These are phyloP conservation scores for Drosophila phalerata DNA, from an alignment of 2,888 invertebrate genomes.

Conservation along the genomic window DNA sequence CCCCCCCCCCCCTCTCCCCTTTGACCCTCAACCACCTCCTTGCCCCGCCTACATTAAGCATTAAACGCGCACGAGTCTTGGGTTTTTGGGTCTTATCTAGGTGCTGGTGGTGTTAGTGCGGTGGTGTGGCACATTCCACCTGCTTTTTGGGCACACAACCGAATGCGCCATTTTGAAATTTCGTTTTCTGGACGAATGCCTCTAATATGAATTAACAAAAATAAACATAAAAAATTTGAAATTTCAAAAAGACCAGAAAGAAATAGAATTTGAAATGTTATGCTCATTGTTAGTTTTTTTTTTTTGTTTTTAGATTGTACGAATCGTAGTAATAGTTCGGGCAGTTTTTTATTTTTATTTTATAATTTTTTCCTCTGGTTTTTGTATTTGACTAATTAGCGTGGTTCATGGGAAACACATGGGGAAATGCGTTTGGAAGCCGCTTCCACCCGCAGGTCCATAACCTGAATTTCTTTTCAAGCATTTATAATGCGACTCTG, in stretches of 20 bases:
- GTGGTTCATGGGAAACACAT: slow-evolving; percentile 73
- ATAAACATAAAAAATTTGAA: slow-evolving; percentile 41
- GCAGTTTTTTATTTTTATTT: slow-evolving; percentile 25
- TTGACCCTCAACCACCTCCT: neutral
- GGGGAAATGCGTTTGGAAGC: slow-evolving; percentile 54
- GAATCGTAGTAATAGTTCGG: slow-evolving; percentile 28
- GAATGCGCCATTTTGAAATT: slow-evolving; percentile 71
- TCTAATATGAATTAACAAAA: slow-evolving; percentile 77
- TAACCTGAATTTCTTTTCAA: slow-evolving; percentile 73
- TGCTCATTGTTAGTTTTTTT: slow-evolving; percentile 69
- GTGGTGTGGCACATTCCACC: slow-evolving; percentile 61
- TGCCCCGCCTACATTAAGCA: slow-evolving; percentile 32
- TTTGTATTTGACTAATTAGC: slow-evolving; percentile 78
- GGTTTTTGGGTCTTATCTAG: slow-evolving; percentile 55
- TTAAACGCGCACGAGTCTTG: slow-evolving; percentile 55
- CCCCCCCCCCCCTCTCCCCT: neutral
- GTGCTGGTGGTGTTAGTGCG: slow-evolving; percentile 23
- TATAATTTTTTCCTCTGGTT: slow-evolving; percentile 35
- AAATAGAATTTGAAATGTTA: slow-evolving; percentile 65
- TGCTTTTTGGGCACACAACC: slow-evolving; percentile 44
- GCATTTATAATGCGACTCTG: slow-evolving; percentile 67
- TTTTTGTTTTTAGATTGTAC: slow-evolving; percentile 24
- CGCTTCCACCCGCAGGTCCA: slow-evolving; percentile 63
- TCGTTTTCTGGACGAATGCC: slow-evolving; percentile 80
- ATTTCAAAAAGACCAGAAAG: slow-evolving; percentile 40